Conservation (phyloP, 2,888 invertebrate genomes). For the Muscina levida region DNA sequence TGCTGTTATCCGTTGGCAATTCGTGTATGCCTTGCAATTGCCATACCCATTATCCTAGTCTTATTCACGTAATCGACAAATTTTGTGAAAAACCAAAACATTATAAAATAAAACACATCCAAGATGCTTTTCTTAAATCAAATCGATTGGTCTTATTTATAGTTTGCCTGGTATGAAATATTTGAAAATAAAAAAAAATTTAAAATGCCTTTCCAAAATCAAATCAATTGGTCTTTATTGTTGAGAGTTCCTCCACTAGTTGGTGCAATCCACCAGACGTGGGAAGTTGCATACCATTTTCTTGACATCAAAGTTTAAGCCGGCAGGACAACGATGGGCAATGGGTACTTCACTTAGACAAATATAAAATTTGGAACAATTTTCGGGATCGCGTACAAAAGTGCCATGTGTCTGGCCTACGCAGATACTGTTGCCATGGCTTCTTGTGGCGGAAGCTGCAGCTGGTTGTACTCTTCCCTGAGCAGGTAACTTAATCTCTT, state of each 20-base stretch:
- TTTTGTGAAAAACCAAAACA: background rate
- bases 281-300: constrained; percentile 24
- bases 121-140: background rate
- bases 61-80: background rate
- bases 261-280: constrained; percentile 36
- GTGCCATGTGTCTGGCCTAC: constrained; percentile 22
- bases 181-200: background rate
- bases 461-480: background rate
- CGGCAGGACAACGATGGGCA: constrained; percentile 2
- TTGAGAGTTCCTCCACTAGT: background rate
- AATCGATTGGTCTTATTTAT: background rate
- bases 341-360: background rate
- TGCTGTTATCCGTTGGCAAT: too few species aligned
- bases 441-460: background rate
- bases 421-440: background rate
- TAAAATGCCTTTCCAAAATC: background rate
- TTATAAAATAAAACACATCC: background rate
- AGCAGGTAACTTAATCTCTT: background rate
- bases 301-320: constrained; percentile 23
- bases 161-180: too few species aligned
- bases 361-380: constrained; percentile 38
- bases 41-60: constrained; percentile 8
- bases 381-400: constrained; percentile 31
- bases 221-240: background rate
- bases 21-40: too few species aligned